These are phyloP conservation scores for Semnornis frantzii DNA, from an alignment of 2,113 vertebrate species.

Conservation along the genomic window DNA sequence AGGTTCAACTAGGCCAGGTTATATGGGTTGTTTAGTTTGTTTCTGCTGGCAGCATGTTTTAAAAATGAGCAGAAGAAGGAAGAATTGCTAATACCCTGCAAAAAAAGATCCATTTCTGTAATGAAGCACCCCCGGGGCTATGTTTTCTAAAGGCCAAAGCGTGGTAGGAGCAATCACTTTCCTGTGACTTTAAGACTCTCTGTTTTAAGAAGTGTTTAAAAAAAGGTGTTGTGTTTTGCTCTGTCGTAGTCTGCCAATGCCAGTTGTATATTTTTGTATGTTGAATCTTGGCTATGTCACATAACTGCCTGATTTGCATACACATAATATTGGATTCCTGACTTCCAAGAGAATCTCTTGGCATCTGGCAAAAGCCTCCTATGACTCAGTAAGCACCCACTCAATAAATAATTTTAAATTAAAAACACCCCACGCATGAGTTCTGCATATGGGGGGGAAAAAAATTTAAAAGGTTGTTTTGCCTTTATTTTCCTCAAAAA, in stretches of 20 bases:
- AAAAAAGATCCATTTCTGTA: not conserved
- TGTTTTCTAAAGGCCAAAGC: not conserved
- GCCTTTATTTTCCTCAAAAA: conserved; percentile 17
- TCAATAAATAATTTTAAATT: conserved; percentile 40
- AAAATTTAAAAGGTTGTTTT: not conserved
- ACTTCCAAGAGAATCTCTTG: conserved; percentile 23
- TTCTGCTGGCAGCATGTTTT: not conserved
- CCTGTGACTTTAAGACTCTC: not conserved
- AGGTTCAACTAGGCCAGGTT: too few species aligned
- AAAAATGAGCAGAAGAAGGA: not conserved
- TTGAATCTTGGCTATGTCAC: conserved; percentile 15
- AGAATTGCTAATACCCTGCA: not conserved
- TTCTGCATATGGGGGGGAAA: not conserved
- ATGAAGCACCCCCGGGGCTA: not conserved
- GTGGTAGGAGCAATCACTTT: not conserved
- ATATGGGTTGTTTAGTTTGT: conserved; percentile 1
- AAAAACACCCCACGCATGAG: not conserved
- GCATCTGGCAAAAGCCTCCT: not conserved
- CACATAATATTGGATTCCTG: not conserved
- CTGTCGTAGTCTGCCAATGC: not conserved
- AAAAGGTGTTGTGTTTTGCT: not conserved
- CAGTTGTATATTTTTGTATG: conserved; percentile 19
- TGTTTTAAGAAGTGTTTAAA: not conserved
- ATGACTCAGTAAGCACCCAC: conserved; percentile 20
- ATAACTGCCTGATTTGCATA: not conserved